These are phyloP conservation scores for Grallaria varia DNA, from an alignment of 2,113 vertebrate species.

Conservation along the genomic window DNA sequence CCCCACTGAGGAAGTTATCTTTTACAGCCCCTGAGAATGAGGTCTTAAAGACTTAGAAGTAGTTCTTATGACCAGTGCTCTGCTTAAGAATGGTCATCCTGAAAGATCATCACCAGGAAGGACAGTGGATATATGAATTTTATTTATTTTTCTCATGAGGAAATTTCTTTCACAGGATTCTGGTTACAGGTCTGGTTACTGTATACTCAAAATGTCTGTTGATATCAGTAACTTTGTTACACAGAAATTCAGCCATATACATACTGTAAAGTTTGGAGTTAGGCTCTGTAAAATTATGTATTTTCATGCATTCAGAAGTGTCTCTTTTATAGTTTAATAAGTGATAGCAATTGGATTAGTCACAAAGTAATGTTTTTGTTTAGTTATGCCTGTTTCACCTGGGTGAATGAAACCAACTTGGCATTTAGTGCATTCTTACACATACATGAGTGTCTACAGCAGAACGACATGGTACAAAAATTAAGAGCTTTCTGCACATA, in stretches of 20 bases:
- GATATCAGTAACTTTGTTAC: neutral
- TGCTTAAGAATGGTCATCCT: neutral
- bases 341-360: neutral
- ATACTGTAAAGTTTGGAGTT: neutral
- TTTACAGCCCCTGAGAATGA: neutral
- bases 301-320: neutral
- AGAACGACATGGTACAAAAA: neutral
- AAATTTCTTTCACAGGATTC: neutral
- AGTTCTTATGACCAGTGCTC: neutral
- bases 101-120: neutral
- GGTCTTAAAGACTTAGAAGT: neutral
- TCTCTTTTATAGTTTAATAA: neutral
- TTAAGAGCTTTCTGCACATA: neutral
- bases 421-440: neutral
- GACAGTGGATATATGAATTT: neutral
- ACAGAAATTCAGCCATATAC: neutral
- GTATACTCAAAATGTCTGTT: neutral
- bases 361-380: neutral
- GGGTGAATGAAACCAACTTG: neutral
- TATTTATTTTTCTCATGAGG: neutral
- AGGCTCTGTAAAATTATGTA: neutral
- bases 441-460: rapidly evolving
- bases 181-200: neutral
- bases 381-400: neutral
- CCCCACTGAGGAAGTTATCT: neutral